Conservation (phyloP, 2,113 vertebrate species). For the Struthidea cinerea region DNA sequence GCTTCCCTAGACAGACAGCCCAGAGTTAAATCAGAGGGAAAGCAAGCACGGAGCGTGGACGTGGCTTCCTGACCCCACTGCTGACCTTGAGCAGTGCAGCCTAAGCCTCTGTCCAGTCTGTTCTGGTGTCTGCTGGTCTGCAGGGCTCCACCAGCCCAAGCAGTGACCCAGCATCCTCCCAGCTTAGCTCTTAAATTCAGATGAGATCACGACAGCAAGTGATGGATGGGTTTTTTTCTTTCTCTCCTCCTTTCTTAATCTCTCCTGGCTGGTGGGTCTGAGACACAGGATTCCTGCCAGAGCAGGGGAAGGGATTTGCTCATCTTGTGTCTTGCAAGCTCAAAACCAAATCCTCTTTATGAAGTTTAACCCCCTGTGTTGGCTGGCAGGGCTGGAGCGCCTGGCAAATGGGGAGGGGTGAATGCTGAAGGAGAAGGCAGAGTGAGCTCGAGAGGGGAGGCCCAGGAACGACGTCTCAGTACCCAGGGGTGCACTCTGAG, state of each 20-base stretch:
- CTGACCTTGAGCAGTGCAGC: background rate
- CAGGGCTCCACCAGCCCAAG: background rate
- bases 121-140: background rate
- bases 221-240: background rate
- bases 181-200: slow-evolving; percentile 1
- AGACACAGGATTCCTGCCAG: slow-evolving; percentile 52
- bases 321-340: slow-evolving; percentile 51
- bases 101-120: background rate
- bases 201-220: background rate
- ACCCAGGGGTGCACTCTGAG: fast-evolving
- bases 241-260: slow-evolving; percentile 39
- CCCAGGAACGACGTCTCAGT: fast-evolving
- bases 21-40: background rate
- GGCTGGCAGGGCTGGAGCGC: background rate
- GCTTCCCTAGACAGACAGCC: background rate
- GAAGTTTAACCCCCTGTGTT: slow-evolving; percentile 28
- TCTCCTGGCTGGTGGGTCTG: slow-evolving; percentile 36
- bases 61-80: background rate
- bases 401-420: background rate
- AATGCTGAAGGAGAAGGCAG: background rate
- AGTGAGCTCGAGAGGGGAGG: background rate
- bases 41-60: fast-evolving
- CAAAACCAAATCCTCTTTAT: slow-evolving; percentile 55
- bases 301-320: slow-evolving; percentile 53
- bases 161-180: slow-evolving; percentile 4